Base-by-base conservation (phyloP, 2,113 vertebrate genomes). In the Ramphastos sulfuratus region DNA sequence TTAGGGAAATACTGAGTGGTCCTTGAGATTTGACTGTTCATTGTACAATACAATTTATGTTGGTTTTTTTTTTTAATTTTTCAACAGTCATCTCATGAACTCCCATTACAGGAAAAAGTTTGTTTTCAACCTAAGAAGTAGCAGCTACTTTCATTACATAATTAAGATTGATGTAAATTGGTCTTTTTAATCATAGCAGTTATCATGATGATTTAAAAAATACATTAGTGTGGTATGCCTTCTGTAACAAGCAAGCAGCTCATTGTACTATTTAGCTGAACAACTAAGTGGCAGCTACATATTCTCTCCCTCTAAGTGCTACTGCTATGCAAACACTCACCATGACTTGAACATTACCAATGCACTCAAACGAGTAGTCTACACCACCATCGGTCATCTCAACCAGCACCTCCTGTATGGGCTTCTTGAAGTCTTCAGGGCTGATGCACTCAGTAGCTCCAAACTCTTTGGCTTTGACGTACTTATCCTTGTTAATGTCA, bases 361-460 rank as follows among this genome's bases (percentile, higher is more conserved):
- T 98, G 70, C 98, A 98, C 81, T 98, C 98, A 39, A 98, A 98
- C 1, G 98, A 98, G 50, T 97, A 98, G 74, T 98, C 98, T 16
- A 98, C 98, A 4, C 98, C 98, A 15, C 98, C 98, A 1, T 98
- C 97, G 0, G 98, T 98, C 96, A 98, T 95, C 77, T 98, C 98
- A 55, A 92, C 35, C 64, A 98, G 96, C 54, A 97, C 98, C 76
- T 98, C 98, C 88, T 98, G 98, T 67, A 98, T 97, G 37, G 98
- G 96, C 58, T 98, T 98, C 81, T 89, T 95, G 87, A 96, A 97
- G 44, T 98, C 98, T 42, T 97, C 89, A 39, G 98, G 98, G 87
- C 85, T 98, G 54, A 98, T 89, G 80, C 97, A 98, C 50, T 98
- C 98, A 5, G 97, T 96, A 23, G 98, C 98, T 85, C 98, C 98